Evolutionary conservation across 2,113 vertebrate species (phyloP), one percentile per base, ranked within the genome.

Genomic region (Turdus rufiventris): DNA sequence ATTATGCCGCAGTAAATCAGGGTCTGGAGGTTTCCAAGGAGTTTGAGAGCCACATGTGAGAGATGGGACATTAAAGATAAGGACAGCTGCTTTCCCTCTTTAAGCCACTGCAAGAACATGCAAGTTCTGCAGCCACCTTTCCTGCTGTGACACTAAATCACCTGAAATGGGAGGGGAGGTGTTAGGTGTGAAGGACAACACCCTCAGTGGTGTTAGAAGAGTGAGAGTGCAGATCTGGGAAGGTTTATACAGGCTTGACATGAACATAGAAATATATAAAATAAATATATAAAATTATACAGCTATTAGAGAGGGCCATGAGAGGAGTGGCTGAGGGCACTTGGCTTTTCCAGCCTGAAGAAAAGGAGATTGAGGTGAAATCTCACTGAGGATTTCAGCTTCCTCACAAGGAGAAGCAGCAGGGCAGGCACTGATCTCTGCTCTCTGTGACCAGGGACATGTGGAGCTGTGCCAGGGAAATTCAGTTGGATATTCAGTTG

Each of bases 401-500:
- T 26, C 40, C 13, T 63, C 40, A 71, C 4, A 1, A 48, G 17
- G 19, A 48, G 20, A 1, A 51, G 45, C 12, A 40, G 42, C 31
- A 11, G 42, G n/a, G 15, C 23, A 77, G 84, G 54, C 33, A 29
- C 8, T 6, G 6, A 33, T 31, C 53, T n/a, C 53, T 76, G 54
- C 45, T 50, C 70, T 25, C 62, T 67, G 24, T 56, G 40, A 23
- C 10, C 62, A 85, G 45, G 11, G 26, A 28, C 63, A 54, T 13
- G 12, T 17, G 19, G 13, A 53, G 14, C 38, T 45, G 43, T 28
- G 23, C 1, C 60, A 60, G 45, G 68, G 38, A 33, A 81, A 43
- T 53, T 3, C 5, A 1, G 31, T 0, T 15, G 67, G 45, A 4
- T 45, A 43, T 53, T 3, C 5, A 1, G 31, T 0, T 15, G 67